Evolutionary conservation across 37 sponge, comb jelly and placozoan genomes (phyloP).

Genomic region (Hexactinellida sp.): DNA sequence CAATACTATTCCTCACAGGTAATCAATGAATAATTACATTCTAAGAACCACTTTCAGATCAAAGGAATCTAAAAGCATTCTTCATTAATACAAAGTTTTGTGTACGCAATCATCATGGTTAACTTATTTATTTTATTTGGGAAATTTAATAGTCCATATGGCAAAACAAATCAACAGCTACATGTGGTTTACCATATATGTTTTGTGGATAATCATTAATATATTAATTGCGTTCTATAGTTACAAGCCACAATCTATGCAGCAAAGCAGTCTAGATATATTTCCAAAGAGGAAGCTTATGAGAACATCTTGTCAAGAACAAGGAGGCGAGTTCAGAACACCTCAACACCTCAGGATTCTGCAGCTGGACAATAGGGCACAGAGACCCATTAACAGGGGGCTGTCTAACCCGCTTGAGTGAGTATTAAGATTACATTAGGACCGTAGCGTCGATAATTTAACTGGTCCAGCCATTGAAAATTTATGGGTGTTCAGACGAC

Average conservation of each 20-base stretch:
- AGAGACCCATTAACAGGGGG: neutral
- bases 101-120: too few species aligned
- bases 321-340: neutral
- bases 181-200: too few species aligned
- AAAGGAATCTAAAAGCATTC: neutral
- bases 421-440: too few species aligned
- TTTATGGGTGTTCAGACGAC: too few species aligned
- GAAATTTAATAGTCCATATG: too few species aligned
- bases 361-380: neutral
- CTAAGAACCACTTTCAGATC: neutral
- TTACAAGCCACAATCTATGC: neutral
- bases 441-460: too few species aligned
- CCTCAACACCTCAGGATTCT: neutral
- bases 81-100: neutral
- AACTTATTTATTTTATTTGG: too few species aligned
- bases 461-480: too few species aligned
- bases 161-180: too few species aligned
- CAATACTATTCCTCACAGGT: slow-evolving; percentile 15
- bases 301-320: neutral
- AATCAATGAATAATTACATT: too few species aligned
- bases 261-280: neutral
- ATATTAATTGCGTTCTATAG: too few species aligned
- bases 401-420: neutral
- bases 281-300: neutral
- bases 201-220: too few species aligned